phyloP scores from a whole-genome alignment of 2,888 invertebrate genomes.

The Dorcus parallelipipedus region DNA sequence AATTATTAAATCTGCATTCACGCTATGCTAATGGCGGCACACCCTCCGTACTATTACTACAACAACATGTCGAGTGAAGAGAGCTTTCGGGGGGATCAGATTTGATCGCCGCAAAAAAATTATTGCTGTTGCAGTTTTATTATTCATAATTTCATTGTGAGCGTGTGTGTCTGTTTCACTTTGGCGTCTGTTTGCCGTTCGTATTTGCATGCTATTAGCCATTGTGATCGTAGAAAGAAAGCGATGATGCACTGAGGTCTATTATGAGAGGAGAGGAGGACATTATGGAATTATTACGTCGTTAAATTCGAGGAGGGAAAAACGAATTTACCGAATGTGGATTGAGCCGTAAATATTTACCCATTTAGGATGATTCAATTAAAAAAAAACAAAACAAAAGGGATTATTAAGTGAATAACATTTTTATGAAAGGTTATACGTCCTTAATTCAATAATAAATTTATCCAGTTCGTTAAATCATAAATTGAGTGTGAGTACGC shows the following conservation, averaged over 20 bases:
- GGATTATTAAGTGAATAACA: too few species aligned
- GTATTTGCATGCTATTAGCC: constrained; percentile 17
- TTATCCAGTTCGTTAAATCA: too few species aligned
- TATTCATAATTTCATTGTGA: constrained; percentile 32
- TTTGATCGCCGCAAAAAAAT: constrained; percentile 26
- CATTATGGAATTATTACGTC: too few species aligned
- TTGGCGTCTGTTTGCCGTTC: constrained; percentile 8
- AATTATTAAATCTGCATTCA: constrained; percentile 45
- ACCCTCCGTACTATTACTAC: constrained; percentile 24
- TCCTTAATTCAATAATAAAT: too few species aligned
- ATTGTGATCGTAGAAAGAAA: constrained; percentile 13
- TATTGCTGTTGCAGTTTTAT: constrained; percentile 40
- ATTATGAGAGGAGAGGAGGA: not conserved
- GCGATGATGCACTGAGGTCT: constrained; percentile 3
- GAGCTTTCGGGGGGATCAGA: constrained; percentile 9
- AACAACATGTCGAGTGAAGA: constrained; percentile 9
- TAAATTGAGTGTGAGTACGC: too few species aligned
- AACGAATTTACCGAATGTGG: too few species aligned
- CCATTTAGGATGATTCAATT: too few species aligned
- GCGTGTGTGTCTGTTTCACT: constrained; percentile 7
- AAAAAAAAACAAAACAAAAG: too few species aligned
- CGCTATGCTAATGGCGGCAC: constrained; percentile 37
- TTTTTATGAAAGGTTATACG: too few species aligned
- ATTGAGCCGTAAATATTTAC: too few species aligned
- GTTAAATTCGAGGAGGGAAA: too few species aligned